phyloP scores from a whole-genome alignment of 2,797 vertebrate species.

The Xenentodon cancila region DNA sequence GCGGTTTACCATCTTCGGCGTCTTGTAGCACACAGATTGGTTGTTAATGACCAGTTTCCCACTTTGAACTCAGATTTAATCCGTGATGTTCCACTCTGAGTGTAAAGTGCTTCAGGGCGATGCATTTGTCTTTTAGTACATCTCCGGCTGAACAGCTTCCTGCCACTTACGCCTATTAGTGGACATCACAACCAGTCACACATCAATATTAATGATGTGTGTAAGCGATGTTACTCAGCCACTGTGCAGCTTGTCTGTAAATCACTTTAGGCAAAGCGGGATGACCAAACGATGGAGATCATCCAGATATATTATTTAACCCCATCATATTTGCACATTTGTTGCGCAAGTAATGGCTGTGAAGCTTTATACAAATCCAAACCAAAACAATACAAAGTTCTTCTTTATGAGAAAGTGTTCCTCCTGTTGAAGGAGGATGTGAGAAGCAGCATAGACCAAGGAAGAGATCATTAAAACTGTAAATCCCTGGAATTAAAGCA shows the following conservation, averaged over 20 bases:
- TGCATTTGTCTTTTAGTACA: constrained; percentile 18
- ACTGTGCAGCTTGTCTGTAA: constrained; percentile 31
- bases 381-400: too few relatives aligned
- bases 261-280: constrained; percentile 5
- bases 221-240: constrained; percentile 38
- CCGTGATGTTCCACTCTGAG: neutral
- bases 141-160: constrained; percentile 49
- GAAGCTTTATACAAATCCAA: too few relatives aligned
- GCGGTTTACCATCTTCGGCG: too few relatives aligned
- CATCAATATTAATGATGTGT: constrained; percentile 51
- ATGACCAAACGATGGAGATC: neutral
- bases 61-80: constrained; percentile 16
- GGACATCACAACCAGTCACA: constrained; percentile 40
- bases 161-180: constrained; percentile 48
- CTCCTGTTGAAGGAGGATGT: neutral
- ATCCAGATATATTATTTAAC: neutral
- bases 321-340: neutral
- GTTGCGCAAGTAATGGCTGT: too few relatives aligned
- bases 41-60: constrained; percentile 24
- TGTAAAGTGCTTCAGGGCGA: constrained; percentile 27
- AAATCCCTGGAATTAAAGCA: too few relatives aligned
- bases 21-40: too few relatives aligned
- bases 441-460: too few relatives aligned
- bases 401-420: too few relatives aligned
- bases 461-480: too few relatives aligned